These are phyloP conservation scores for Thinocorus orbignyianus DNA, from an alignment of 2,113 vertebrate species.

Conservation along the genomic window DNA sequence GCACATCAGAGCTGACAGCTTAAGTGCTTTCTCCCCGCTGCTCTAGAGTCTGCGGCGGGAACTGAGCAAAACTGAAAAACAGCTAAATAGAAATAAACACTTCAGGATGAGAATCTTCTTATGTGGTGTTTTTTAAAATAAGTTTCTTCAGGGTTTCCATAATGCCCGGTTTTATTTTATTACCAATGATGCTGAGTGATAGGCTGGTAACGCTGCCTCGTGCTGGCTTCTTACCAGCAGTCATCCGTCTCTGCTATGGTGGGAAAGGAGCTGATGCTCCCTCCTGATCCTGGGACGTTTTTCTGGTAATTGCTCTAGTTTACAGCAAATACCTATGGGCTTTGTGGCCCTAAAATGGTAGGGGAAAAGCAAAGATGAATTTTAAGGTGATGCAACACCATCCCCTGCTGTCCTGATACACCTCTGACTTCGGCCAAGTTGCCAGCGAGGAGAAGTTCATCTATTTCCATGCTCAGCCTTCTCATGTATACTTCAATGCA, in stretches of 20 bases:
- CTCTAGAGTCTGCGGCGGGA: background rate
- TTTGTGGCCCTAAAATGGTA: background rate
- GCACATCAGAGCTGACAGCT: background rate
- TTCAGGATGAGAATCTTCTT: background rate
- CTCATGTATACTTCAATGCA: background rate
- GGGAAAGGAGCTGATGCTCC: background rate
- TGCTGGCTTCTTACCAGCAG: background rate
- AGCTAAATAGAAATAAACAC: background rate
- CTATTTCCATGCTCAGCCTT: background rate
- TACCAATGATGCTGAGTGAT: background rate
- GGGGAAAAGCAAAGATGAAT: background rate
- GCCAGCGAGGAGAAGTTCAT: background rate
- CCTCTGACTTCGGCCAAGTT: background rate
- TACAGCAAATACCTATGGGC: background rate
- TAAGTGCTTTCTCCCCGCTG: conserved; percentile 14
- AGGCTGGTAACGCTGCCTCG: background rate
- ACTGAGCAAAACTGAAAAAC: background rate
- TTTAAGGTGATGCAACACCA: background rate
- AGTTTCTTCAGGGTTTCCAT: background rate
- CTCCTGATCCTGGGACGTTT: background rate
- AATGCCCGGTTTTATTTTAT: background rate
- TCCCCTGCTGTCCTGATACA: background rate
- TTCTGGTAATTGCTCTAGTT: background rate
- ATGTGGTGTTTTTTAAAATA: background rate
- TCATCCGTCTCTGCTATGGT: background rate